Conservation (phyloP, 1,140 invertebrate species). For the Formica exsecta region DNA sequence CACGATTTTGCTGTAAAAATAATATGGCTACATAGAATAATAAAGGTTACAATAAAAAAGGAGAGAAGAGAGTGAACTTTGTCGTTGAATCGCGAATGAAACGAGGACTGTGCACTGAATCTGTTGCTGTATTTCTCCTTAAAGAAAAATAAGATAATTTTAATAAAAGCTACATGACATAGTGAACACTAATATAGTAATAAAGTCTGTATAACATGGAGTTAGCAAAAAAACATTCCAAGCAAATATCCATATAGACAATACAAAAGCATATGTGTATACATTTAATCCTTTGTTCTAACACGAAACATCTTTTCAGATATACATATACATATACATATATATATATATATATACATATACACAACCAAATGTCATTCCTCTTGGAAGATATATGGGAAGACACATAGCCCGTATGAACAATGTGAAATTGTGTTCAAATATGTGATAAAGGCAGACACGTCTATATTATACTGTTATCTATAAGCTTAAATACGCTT, state of each 20-base stretch:
- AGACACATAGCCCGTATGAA: too few species aligned
- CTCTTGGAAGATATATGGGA: too few species aligned
- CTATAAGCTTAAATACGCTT: too few species aligned
- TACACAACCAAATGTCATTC: too few species aligned
- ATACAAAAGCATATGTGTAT: conserved; percentile 14
- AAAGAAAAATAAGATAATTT: conserved; percentile 42
- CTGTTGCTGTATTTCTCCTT: conserved; percentile 37
- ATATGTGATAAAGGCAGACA: too few species aligned
- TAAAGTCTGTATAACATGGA: conserved; percentile 36
- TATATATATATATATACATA: conserved; percentile 1
- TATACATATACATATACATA: background rate
- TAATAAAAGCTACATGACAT: conserved; percentile 55
- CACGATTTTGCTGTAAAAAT: conserved; percentile 46
- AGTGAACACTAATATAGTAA: conserved; percentile 14
- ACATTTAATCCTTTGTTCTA: background rate
- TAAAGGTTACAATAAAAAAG: conserved; percentile 60
- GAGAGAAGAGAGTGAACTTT: background rate
- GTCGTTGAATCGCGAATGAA: conserved; percentile 2
- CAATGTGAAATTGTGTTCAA: too few species aligned
- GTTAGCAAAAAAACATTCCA: conserved; percentile 42
- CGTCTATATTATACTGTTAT: too few species aligned
- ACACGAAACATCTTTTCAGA: background rate
- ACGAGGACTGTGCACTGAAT: background rate
- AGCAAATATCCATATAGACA: conserved; percentile 56
- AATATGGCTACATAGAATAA: conserved; percentile 62